These are phyloP conservation scores for Pipistrellus pipistrellus DNA, from an alignment of 2,797 vertebrate genomes.

Conservation along the genomic window DNA sequence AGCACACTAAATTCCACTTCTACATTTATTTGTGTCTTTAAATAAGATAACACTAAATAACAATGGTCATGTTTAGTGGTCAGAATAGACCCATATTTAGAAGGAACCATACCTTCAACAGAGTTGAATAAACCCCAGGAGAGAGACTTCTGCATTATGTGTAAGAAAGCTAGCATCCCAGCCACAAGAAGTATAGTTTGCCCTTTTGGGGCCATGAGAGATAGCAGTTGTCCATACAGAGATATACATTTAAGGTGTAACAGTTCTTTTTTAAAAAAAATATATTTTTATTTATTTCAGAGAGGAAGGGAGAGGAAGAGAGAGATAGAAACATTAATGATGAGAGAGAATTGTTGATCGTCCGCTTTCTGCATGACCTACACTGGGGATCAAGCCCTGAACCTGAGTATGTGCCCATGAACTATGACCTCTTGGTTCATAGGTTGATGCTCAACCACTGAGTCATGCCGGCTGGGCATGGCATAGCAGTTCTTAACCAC, in stretches of 20 bases:
- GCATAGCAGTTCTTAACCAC: not conserved
- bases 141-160: not conserved
- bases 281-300: too few relatives aligned
- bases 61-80: not conserved
- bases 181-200: not conserved
- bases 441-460: too few relatives aligned
- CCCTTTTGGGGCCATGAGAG: not conserved
- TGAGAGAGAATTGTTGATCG: too few relatives aligned
- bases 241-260: not conserved
- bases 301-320: too few relatives aligned
- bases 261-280: not conserved
- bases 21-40: slow-evolving; percentile 63
- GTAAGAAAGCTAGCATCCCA: not conserved
- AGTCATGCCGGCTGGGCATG: too few relatives aligned
- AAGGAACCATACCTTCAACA: not conserved
- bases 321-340: too few relatives aligned
- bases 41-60: slow-evolving; percentile 44
- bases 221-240: not conserved
- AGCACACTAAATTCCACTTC: slow-evolving; percentile 65
- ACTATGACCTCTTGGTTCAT: too few relatives aligned
- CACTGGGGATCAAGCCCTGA: too few relatives aligned
- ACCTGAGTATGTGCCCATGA: too few relatives aligned
- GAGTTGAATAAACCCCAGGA: not conserved
- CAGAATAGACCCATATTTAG: not conserved
- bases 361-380: too few relatives aligned